These are phyloP conservation scores for Colaptes auratus DNA, from an alignment of 2,113 vertebrate species.

Conservation along the genomic window DNA sequence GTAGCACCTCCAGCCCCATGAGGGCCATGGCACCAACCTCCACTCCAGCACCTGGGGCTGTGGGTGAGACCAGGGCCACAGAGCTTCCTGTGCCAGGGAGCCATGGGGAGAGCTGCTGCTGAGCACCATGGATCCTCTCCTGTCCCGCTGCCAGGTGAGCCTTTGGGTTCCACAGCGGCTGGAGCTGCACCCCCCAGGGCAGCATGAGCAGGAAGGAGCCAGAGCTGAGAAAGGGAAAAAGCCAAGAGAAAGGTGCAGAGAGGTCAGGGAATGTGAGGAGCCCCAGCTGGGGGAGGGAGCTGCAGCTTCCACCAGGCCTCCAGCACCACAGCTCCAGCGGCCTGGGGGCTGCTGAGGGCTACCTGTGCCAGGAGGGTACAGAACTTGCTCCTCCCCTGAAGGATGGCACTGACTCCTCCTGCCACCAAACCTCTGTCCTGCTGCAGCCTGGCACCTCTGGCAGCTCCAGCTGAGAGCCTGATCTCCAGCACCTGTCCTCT, in stretches of 20 bases:
- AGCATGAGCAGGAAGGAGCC: fast-evolving
- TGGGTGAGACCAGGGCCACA: too few relatives aligned
- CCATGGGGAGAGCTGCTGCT: too few relatives aligned
- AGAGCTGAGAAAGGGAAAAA: not conserved
- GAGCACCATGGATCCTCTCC: too few relatives aligned
- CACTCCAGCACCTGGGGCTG: too few relatives aligned
- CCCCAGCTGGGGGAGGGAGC: not conserved
- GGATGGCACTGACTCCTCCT: fast-evolving
- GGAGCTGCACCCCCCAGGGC: too few relatives aligned
- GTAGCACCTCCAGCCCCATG: too few relatives aligned
- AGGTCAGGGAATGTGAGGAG: not conserved
- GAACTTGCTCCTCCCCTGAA: fast-evolving
- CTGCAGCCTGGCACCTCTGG: not conserved
- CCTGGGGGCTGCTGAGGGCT: fast-evolving
- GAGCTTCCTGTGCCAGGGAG: too few relatives aligned
- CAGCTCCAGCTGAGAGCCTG: not conserved
- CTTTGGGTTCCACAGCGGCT: too few relatives aligned
- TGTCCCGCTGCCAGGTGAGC: too few relatives aligned
- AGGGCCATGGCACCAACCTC: too few relatives aligned
- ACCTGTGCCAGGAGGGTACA: fast-evolving
- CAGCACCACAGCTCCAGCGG: fast-evolving
- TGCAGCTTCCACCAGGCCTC: not conserved
- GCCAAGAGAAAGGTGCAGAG: not conserved
- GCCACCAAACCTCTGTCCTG: not conserved
- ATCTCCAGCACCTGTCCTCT: not conserved